Evolutionary conservation across 2,888 invertebrate species (phyloP).

Genomic region (Cepaea hortensis): DNA sequence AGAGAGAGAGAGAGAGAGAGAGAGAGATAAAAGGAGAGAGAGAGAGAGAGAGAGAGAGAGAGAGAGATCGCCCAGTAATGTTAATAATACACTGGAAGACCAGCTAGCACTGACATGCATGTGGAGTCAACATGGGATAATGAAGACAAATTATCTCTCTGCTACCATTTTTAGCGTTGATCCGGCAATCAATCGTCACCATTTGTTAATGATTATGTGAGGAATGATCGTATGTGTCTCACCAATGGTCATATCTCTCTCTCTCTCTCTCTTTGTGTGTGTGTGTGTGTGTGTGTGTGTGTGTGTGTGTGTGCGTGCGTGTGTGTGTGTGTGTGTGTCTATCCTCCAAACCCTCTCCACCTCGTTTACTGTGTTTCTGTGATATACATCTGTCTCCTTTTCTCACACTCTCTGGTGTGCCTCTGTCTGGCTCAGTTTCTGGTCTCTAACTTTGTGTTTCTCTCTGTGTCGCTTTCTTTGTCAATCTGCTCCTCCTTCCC

Average conservation of each 20-base stretch:
- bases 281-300: background rate
- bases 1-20: too few relatives aligned
- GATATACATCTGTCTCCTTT: background rate
- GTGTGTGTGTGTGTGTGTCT: background rate
- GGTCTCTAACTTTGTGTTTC: background rate
- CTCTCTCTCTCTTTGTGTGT: background rate
- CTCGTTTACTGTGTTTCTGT: background rate
- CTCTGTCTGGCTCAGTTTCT: background rate
- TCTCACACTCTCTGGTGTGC: background rate
- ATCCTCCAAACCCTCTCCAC: background rate
- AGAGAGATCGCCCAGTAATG: too few relatives aligned
- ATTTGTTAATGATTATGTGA: background rate
- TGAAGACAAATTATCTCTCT: background rate
- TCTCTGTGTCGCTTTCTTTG: background rate
- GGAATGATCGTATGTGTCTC: background rate
- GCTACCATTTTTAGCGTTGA: background rate
- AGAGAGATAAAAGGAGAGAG: too few relatives aligned
- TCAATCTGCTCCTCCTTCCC: background rate
- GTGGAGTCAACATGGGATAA: too few relatives aligned
- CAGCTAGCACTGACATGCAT: too few relatives aligned
- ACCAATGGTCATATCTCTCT: background rate
- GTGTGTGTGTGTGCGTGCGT: constrained; percentile 18
- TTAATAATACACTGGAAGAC: too few relatives aligned
- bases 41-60: too few relatives aligned
- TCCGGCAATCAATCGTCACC: background rate